Percentiles rank a stretch among this genome's conserved stretches.
Evolutionary conservation across 2,113 vertebrate genomes (phyloP).

Genomic region (Serilophus lunatus): DNA sequence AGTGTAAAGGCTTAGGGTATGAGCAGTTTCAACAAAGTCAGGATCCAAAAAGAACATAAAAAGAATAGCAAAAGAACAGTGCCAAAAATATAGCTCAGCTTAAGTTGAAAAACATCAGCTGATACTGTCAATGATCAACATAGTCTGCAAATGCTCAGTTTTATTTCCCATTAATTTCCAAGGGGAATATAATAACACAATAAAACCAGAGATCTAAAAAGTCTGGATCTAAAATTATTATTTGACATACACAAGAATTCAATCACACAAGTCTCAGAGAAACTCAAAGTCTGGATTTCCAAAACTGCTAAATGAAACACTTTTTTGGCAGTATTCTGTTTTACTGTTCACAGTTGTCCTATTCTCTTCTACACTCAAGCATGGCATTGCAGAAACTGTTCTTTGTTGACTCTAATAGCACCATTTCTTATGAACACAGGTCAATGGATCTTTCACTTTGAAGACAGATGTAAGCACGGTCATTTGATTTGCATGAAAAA

Average conservation of each 20-base stretch:
- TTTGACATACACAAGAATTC: background rate
- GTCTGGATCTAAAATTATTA: background rate
- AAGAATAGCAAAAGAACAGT: background rate
- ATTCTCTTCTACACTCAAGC: background rate
- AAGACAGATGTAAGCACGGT: background rate
- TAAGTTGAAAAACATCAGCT: background rate
- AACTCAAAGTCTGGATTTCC: background rate
- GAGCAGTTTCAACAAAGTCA: background rate
- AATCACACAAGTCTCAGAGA: background rate
- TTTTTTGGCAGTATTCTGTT: background rate
- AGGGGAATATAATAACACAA: background rate
- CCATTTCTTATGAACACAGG: background rate
- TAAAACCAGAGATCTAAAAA: background rate
- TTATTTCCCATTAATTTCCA: no score
- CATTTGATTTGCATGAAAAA: background rate
- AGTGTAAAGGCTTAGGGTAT: background rate
- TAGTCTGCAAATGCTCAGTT: accelerated
- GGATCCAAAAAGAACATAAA: background rate
- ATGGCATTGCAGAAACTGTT: background rate
- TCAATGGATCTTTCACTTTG: background rate
- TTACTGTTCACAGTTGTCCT: background rate
- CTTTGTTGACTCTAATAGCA: background rate
- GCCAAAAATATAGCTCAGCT: background rate
- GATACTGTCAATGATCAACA: background rate
- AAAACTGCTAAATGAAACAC: background rate